Conservation (phyloP, 2,113 vertebrate species). For the Phasianus colchicus region DNA sequence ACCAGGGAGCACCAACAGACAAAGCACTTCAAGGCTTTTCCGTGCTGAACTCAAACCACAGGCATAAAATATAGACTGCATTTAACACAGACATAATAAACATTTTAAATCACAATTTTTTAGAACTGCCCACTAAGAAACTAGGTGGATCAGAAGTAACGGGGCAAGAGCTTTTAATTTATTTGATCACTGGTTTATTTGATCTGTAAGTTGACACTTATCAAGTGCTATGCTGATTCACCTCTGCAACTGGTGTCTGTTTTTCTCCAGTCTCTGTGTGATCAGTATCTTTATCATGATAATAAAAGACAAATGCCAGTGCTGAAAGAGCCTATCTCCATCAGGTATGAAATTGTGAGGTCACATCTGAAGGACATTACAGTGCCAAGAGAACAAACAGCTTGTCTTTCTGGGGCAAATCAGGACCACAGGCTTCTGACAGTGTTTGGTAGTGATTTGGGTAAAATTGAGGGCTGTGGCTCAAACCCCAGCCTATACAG, state of each 20-base stretch:
- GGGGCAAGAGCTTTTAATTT: not conserved
- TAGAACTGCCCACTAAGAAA: not conserved
- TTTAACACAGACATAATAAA: not conserved
- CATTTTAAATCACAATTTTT: not conserved
- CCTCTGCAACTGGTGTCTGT: not conserved
- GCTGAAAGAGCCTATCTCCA: not conserved
- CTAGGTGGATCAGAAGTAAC: conserved; percentile 12
- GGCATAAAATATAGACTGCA: not conserved
- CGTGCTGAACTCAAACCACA: not conserved
- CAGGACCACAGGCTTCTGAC: not conserved
- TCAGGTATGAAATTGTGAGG: not conserved
- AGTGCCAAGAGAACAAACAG: not conserved
- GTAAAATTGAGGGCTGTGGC: not conserved
- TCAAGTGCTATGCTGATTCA: not conserved
- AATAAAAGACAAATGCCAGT: not conserved
- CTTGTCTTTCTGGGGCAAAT: not conserved
- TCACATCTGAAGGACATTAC: not conserved
- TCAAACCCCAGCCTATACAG: not conserved
- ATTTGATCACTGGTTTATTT: not conserved
- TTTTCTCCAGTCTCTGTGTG: not conserved
- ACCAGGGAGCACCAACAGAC: conserved; percentile 61
- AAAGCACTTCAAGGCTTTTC: not conserved
- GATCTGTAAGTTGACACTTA: not conserved
- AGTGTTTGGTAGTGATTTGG: not conserved
- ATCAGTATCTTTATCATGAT: not conserved